phyloP scores from a whole-genome alignment of 1,140 invertebrate genomes.

The Camponotus vicinus region DNA sequence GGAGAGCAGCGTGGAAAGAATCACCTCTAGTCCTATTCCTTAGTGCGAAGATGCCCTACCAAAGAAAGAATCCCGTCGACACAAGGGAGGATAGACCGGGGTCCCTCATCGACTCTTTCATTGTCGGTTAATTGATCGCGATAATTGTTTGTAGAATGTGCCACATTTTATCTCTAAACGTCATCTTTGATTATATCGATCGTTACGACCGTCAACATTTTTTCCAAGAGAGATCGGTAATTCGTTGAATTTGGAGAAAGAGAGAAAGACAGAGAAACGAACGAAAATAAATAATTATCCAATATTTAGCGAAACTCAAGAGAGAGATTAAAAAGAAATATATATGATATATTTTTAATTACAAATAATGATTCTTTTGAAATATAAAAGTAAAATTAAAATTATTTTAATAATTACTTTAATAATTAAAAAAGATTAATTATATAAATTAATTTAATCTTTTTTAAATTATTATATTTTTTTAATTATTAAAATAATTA shows the following conservation, averaged over 20 bases:
- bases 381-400: background rate
- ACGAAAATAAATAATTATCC: background rate
- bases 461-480: too few relatives aligned
- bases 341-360: too few relatives aligned
- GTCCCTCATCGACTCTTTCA: background rate
- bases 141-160: background rate
- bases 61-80: constrained; percentile 64
- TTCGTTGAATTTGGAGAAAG: background rate
- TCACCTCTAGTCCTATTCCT: constrained; percentile 86
- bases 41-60: constrained; percentile 77
- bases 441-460: too few relatives aligned
- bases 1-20: constrained; percentile 85
- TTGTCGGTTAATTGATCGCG: background rate
- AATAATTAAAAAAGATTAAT: background rate
- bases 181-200: background rate
- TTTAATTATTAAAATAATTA: too few relatives aligned
- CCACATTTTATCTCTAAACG: background rate
- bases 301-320: background rate
- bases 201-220: background rate
- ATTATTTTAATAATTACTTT: background rate
- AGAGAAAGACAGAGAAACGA: background rate
- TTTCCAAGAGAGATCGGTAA: background rate
- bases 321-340: background rate
- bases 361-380: too few relatives aligned
- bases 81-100: constrained; percentile 67